Evolutionary conservation across 2,113 vertebrate genomes (phyloP).

Genomic region (Lophius piscatorius): DNA sequence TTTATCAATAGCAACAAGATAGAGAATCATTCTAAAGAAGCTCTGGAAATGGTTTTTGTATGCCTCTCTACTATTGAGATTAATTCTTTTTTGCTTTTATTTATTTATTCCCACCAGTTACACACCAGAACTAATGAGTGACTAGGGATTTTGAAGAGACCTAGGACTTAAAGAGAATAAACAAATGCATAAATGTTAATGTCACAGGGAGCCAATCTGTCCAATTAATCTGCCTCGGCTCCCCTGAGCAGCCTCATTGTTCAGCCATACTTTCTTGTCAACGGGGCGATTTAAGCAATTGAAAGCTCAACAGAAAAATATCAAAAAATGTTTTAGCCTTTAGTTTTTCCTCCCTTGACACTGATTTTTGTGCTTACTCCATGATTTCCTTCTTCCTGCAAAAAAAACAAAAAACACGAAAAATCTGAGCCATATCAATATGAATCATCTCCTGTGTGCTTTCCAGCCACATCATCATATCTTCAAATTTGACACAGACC

Average conservation of each 20-base stretch:
- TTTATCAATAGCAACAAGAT: constrained; percentile 36
- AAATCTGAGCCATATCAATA: constrained; percentile 23
- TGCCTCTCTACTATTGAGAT: constrained; percentile 18
- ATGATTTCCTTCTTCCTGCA: background rate
- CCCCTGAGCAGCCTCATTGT: constrained; percentile 70
- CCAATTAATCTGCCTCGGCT: constrained; percentile 71
- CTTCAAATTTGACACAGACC: constrained; percentile 2
- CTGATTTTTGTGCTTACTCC: constrained; percentile 20
- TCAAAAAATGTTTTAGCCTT: constrained; percentile 41
- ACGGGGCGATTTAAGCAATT: constrained; percentile 68
- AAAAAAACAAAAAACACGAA: constrained; percentile 1
- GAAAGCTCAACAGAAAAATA: constrained; percentile 52
- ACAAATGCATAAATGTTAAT: constrained; percentile 75
- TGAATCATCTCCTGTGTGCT: constrained; percentile 22
- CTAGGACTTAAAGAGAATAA: constrained; percentile 73
- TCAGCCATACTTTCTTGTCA: constrained; percentile 62
- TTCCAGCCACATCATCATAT: constrained; percentile 1
- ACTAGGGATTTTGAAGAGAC: constrained; percentile 68
- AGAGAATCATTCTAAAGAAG: constrained; percentile 17
- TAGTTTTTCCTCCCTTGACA: constrained; percentile 33
- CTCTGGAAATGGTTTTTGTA: constrained; percentile 22
- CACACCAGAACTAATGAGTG: constrained; percentile 72
- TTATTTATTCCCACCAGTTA: constrained; percentile 57
- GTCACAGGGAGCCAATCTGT: constrained; percentile 68
- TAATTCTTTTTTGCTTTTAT: constrained; percentile 16